Percentiles rank a stretch among this genome's conserved stretches.
These are phyloP conservation scores for Gyps fulvus DNA, from an alignment of 2,113 vertebrate genomes.

Conservation along the genomic window DNA sequence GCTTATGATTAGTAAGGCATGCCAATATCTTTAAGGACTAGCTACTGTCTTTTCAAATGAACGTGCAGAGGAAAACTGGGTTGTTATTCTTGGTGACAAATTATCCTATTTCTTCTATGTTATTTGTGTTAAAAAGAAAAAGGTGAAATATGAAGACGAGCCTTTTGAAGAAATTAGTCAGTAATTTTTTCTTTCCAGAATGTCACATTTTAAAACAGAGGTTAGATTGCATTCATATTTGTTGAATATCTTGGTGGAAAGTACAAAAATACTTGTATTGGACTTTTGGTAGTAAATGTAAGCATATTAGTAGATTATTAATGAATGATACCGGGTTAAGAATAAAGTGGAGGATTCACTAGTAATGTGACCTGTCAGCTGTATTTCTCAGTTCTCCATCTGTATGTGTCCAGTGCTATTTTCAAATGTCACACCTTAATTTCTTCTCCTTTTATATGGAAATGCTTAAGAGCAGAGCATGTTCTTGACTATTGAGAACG, in stretches of 20 bases:
- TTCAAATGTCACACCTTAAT: not conserved
- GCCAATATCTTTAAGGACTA: not conserved
- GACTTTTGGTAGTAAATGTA: not conserved
- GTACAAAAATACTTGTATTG: not conserved
- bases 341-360: not conserved
- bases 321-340: too few species aligned
- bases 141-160: not conserved
- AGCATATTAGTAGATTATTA: not conserved
- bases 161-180: not conserved
- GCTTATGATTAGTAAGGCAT: not conserved
- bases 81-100: not conserved
- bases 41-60: not conserved
- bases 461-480: not conserved
- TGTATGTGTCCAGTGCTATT: not conserved
- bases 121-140: not conserved
- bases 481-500: not conserved
- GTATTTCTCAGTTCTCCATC: not conserved
- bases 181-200: not conserved
- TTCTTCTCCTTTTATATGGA: not conserved
- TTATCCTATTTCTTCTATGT: not conserved
- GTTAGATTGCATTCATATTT: not conserved
- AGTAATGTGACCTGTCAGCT: not conserved
- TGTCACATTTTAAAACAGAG: not conserved
- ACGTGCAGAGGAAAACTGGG: not conserved
- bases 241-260: not conserved